Evolutionary conservation across 2,113 vertebrate genomes (phyloP), one percentile per base, ranked within the genome.

Genomic region (Lophotis ruficrista): DNA sequence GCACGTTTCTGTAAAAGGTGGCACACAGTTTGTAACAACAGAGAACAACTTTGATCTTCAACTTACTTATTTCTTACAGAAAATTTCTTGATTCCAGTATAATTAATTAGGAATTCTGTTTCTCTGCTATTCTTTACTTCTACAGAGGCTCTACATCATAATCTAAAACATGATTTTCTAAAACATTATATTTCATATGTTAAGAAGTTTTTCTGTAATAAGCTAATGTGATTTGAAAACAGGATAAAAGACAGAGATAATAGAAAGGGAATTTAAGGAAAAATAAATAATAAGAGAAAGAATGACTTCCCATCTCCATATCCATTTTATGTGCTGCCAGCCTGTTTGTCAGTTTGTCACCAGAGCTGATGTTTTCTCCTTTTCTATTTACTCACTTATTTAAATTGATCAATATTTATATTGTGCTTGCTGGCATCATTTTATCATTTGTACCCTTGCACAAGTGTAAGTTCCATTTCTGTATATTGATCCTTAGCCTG

Each of bases 321-420:
- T 79, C 21, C 43, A 15, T 73, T 89, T 89, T 93, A 68, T 70
- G 45, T 61, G n/a, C 61, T 96, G 54, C 30, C 82, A 51, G 64
- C n/a, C 10, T 91, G 33, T 94, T 68, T 92, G 88, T 83, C 78
- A 53, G 33, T 82, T 87, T 93, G 35, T 70, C 50, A 87, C 43
- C 58, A 31, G 17, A 89, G 21, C 47, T 58, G 87, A 70, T 69
- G n/a, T 20, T 91, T 91, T 96, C 64, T 88, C 23, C 27, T 78
- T 64, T 90, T 43, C 65, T 2, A 2, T 75, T 95, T 41, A 17
- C 31, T 89, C 66, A 64, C 24, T 23, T 93, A 86, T 92, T 93
- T 87, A 90, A 96, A 90, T 72, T 68, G 51, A 70, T 93, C 58
- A 69, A 87, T 97, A 90, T 93, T 95, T 96, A 77, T 79, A 24